These are phyloP conservation scores for Bursaphelenchus mucronatus DNA, from an alignment of 1,140 invertebrate genomes.

Conservation along the genomic window DNA sequence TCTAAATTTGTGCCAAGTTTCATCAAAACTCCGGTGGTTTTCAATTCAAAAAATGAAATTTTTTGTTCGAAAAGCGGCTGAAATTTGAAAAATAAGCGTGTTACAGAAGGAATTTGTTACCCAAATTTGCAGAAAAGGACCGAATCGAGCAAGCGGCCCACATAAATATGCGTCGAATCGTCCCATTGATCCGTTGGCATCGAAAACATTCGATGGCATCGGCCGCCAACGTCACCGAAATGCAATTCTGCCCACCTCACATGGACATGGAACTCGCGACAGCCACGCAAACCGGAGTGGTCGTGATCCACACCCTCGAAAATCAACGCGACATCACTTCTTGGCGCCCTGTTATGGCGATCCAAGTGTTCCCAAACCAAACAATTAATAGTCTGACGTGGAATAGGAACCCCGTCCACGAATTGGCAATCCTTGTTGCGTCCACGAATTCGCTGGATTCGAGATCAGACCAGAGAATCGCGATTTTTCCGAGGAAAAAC, in stretches of 20 bases:
- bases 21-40: neutral
- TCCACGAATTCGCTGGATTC: neutral
- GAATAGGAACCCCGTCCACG: slow-evolving; percentile 20
- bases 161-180: too few relatives aligned
- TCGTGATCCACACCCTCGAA: neutral
- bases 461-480: neutral
- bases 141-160: neutral
- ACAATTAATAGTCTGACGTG: slow-evolving; percentile 9
- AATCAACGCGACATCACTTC: neutral
- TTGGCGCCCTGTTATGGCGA: slow-evolving; percentile 9
- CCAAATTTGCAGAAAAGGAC: neutral
- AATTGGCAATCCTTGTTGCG: slow-evolving; percentile 12
- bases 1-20: too few relatives aligned
- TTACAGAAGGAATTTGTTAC: neutral
- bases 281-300: neutral
- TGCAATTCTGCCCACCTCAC: slow-evolving; percentile 14
- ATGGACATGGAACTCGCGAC: slow-evolving; percentile 3
- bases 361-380: slow-evolving; percentile 16
- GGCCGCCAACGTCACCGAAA: slow-evolving; percentile 11
- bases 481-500: slow-evolving; percentile 5
- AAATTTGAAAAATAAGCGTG: too few relatives aligned
- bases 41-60: neutral
- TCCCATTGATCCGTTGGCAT: neutral
- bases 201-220: slow-evolving; percentile 12
- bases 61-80: neutral